Base-by-base conservation (phyloP, 1,140 invertebrate species). In the Diuraphis noxia region DNA sequence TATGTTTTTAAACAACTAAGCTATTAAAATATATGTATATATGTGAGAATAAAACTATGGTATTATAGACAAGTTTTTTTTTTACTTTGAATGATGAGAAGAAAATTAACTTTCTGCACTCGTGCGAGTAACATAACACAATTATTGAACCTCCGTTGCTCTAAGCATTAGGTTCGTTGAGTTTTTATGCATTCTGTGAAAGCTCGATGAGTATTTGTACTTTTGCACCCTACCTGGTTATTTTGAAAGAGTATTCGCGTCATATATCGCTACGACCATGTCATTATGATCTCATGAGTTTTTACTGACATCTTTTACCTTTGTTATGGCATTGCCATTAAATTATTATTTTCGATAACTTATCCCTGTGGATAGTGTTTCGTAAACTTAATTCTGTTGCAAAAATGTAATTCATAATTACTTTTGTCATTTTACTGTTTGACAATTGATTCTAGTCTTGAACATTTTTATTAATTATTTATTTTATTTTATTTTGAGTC, bases 241-340 rank as follows among this genome's bases (percentile, higher is more conserved):
- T 43, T n/a, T 84, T 43, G 6, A 46, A 46, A 43, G 30, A 84
- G n/a, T n/a, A 84, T 84, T 43, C 23, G 36, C 36, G 38, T 13
- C 25, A 84, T 82, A 82, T 41, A 17, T 40, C 23, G 13, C 36
- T 25, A 84, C 40, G 30, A 84, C 82, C 41, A 43, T 84, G 82
- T 84, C 82, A 84, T 84, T 43, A 5, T 84, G 82, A 84, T 84
- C 82, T 84, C 82, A 84, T 40, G 82, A 84, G 30, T 84, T 84
- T 84, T 19, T 84, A 84, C 81, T 43, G 5, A 84, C 41, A 43
- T 84, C 40, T 43, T 84, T 84, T 84, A 46, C 10, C 40, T 46
- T 84, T 46, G 82, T 84, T 84, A 84, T 43, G 30, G 30, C 40
- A 84, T 84, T 84, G 30, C 82, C 40, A 84, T 4, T 84, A 43